These are phyloP conservation scores for Xiphophorus birchmanni DNA, from an alignment of 2,797 vertebrate genomes.

Conservation along the genomic window DNA sequence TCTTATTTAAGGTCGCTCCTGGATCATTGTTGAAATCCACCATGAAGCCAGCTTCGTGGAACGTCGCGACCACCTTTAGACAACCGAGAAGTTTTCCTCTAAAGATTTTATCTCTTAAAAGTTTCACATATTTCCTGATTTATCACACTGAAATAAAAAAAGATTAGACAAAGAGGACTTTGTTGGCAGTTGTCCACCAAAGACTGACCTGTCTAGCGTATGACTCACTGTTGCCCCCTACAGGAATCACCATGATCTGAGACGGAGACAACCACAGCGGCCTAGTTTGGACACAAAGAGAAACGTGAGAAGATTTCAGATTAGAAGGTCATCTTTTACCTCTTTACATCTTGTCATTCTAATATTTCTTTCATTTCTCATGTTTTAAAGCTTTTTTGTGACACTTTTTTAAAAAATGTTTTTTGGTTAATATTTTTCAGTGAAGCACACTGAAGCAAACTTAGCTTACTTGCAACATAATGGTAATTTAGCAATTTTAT, in stretches of 20 bases:
- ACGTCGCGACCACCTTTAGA: slow-evolving; percentile 82
- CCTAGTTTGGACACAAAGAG: slow-evolving; percentile 71
- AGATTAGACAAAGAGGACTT: slow-evolving; percentile 1
- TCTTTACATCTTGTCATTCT: not conserved
- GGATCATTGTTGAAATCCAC: slow-evolving; percentile 80
- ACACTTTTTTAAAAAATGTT: not conserved
- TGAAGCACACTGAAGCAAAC: not conserved
- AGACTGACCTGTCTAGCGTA: slow-evolving; percentile 85
- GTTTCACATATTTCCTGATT: slow-evolving; percentile 23
- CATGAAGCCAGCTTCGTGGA: slow-evolving; percentile 83
- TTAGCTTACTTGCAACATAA: not conserved
- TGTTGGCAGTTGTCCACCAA: slow-evolving; percentile 1
- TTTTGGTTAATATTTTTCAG: not conserved
- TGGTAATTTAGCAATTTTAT: not conserved
- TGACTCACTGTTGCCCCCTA: slow-evolving; percentile 80
- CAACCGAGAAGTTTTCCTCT: slow-evolving; percentile 16
- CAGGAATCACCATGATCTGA: slow-evolving; percentile 88
- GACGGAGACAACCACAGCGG: slow-evolving; percentile 92
- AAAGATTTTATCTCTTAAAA: slow-evolving; percentile 22
- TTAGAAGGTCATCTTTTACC: not conserved
- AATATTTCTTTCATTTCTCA: not conserved
- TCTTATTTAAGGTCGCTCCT: slow-evolving; percentile 86
- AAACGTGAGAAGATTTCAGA: not conserved
- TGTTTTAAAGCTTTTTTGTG: not conserved
- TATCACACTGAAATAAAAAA: slow-evolving; percentile 23